A percentile compares a stretch with the other conserved stretches of the same genome.
Conservation (phyloP, 2,888 invertebrate species). For the Agrilus cyanescens region DNA sequence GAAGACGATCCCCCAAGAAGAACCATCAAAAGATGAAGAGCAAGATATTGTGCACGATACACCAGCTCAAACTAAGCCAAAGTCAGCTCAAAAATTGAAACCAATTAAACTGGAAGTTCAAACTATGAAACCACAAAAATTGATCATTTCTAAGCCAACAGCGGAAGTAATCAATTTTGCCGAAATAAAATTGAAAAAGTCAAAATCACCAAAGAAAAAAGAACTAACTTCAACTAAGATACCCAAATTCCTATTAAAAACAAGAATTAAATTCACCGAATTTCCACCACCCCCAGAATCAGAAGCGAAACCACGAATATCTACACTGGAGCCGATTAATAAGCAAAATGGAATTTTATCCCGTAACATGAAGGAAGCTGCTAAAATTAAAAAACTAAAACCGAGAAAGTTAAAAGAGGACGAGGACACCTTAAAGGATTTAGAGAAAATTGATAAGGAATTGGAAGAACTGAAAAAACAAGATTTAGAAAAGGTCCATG, state of each 20-base stretch:
- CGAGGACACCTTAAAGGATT: constrained; percentile 23
- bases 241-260: constrained; percentile 58
- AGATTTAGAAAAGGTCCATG: constrained; percentile 34
- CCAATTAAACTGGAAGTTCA: constrained; percentile 49
- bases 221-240: constrained; percentile 31
- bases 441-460: constrained; percentile 27
- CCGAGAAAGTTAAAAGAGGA: constrained; percentile 26
- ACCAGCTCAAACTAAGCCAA: constrained; percentile 8
- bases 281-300: constrained; percentile 31
- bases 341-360: constrained; percentile 36
- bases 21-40: constrained; percentile 1
- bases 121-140: constrained; percentile 46
- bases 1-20: constrained; percentile 12
- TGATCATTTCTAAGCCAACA: constrained; percentile 45
- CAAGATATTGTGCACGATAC: constrained; percentile 5
- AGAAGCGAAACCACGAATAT: constrained; percentile 26
- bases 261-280: constrained; percentile 47
- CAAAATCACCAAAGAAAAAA: constrained; percentile 26
- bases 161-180: constrained; percentile 45
- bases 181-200: constrained; percentile 50
- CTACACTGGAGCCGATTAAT: constrained; percentile 25
- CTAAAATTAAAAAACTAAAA: constrained; percentile 29
- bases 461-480: constrained; percentile 36
- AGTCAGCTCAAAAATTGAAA: constrained; percentile 26
- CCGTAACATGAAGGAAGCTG: constrained; percentile 39